phyloP scores from a whole-genome alignment of 2,888 invertebrate genomes.

The Adineta ricciae region DNA sequence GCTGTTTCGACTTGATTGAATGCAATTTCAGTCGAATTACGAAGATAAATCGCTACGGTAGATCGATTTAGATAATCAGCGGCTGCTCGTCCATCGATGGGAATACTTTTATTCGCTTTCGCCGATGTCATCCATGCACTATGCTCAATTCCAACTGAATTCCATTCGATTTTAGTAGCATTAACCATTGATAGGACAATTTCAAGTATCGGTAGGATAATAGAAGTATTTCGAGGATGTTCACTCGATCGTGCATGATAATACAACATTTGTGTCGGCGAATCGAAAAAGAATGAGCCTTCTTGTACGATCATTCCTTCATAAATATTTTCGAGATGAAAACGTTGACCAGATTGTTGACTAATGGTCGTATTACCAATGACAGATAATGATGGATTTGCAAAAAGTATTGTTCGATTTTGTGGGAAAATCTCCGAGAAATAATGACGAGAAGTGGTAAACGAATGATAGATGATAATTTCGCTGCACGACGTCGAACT shows the following conservation, averaged over 20 bases:
- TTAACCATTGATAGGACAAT: background rate
- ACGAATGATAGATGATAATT: conserved; percentile 9
- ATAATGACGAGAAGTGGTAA: background rate
- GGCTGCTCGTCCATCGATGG: background rate
- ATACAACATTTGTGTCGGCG: background rate
- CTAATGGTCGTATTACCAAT: background rate
- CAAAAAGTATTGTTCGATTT: conserved; percentile 2
- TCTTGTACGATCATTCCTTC: background rate
- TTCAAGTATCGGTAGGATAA: background rate
- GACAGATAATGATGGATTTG: background rate
- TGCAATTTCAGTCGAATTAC: background rate
- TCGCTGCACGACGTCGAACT: background rate
- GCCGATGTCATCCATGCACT: background rate
- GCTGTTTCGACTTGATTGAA: background rate
- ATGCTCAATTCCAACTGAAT: background rate
- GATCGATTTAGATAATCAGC: background rate
- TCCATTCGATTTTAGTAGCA: background rate
- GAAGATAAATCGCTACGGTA: background rate
- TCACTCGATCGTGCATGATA: background rate
- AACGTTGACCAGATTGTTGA: background rate
- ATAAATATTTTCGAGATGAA: conserved; percentile 14
- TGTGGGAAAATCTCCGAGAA: background rate
- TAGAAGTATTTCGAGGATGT: background rate
- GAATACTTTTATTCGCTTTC: background rate
- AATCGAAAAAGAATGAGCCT: conserved; percentile 2